A percentile compares a stretch with the other conserved stretches of the same genome.
phyloP scores from a whole-genome alignment of 2,797 vertebrate species.

The Xerus rutilus region DNA sequence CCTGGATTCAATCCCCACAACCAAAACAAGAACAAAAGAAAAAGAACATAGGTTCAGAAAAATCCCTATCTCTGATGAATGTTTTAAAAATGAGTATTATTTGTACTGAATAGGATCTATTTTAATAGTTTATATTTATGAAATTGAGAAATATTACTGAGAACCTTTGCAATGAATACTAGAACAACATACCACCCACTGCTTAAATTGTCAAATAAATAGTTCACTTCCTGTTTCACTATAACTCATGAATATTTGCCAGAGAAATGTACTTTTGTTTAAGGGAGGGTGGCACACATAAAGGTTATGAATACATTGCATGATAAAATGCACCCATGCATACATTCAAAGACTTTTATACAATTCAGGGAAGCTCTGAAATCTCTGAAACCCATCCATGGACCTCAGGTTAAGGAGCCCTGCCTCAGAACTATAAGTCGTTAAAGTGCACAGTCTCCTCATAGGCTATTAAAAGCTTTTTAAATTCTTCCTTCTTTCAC shows the following conservation, averaged over 20 bases:
- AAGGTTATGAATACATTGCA: neutral
- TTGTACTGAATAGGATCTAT: neutral
- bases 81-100: neutral
- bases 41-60: neutral
- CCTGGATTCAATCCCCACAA: too few relatives aligned
- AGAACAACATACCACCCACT: neutral
- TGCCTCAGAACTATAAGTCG: neutral
- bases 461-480: neutral
- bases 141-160: slow-evolving; percentile 37
- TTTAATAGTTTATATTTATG: neutral
- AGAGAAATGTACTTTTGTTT: neutral
- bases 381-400: neutral
- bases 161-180: neutral
- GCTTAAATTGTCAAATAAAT: slow-evolving; percentile 33
- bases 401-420: neutral
- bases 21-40: too few relatives aligned
- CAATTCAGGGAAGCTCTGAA: neutral
- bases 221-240: neutral
- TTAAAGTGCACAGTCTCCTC: neutral
- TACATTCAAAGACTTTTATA: neutral
- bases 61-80: neutral
- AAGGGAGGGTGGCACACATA: neutral
- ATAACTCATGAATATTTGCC: neutral
- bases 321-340: neutral
- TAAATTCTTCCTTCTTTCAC: neutral